Percentiles rank a stretch among this genome's conserved stretches.
These are phyloP conservation scores for Silvanus unidentatus DNA, from an alignment of 2,888 invertebrate genomes.

Conservation along the genomic window DNA sequence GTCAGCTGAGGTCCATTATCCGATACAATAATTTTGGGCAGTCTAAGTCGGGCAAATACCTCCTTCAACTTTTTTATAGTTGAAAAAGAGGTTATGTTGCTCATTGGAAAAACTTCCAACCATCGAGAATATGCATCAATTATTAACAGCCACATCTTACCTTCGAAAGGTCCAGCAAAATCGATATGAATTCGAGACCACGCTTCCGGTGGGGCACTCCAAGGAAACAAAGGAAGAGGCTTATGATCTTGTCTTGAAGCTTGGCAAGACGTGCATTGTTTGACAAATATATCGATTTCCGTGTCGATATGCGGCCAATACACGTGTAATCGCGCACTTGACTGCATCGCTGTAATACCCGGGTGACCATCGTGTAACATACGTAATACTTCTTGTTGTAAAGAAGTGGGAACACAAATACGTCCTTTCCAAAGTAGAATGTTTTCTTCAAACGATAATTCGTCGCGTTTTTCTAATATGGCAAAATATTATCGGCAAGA, in stretches of 20 bases:
- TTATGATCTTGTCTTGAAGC: conserved; percentile 10
- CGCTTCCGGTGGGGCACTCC: conserved; percentile 17
- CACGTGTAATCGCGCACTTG: conserved; percentile 18
- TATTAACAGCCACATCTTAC: conserved; percentile 27
- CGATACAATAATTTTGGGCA: conserved; percentile 26
- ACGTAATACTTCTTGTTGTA: conserved; percentile 6
- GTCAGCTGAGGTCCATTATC: conserved; percentile 28
- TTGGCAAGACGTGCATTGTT: conserved; percentile 16
- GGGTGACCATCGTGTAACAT: conserved; percentile 19
- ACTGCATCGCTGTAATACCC: conserved; percentile 19
- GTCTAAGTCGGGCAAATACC: conserved; percentile 23
- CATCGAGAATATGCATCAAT: conserved; percentile 13
- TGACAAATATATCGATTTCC: conserved; percentile 10
- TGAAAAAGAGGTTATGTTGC: conserved; percentile 14
- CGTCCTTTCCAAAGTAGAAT: conserved; percentile 16
- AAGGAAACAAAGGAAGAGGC: conserved; percentile 15
- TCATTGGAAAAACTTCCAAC: conserved; percentile 15
- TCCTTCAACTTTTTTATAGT: conserved; percentile 14
- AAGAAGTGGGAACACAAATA: conserved; percentile 7
- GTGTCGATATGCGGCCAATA: conserved; percentile 22
- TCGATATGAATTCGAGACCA: conserved; percentile 19
- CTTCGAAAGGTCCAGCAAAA: conserved; percentile 16
- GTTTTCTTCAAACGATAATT: conserved; percentile 16
- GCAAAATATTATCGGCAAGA: conserved; percentile 7
- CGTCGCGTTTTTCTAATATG: conserved; percentile 21